Evolutionary conservation across 2,113 vertebrate genomes (phyloP).

Genomic region (Lampris incognitus): DNA sequence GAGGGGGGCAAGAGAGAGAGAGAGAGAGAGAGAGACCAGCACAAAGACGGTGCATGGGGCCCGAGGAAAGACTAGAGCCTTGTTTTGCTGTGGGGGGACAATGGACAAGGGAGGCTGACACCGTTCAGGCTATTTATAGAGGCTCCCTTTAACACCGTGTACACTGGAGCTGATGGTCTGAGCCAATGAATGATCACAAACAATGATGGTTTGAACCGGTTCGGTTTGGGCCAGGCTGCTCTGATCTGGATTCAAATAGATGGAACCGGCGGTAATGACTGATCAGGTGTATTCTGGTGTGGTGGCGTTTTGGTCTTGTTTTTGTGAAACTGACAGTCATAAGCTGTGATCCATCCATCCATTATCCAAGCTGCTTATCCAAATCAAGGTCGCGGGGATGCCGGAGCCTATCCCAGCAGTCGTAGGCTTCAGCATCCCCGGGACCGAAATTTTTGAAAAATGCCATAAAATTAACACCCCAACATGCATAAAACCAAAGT

Average conservation of each 20-base stretch:
- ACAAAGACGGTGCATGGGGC: conserved; percentile 47
- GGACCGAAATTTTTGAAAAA: no score
- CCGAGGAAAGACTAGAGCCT: conserved; percentile 53
- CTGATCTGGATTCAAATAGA: no score
- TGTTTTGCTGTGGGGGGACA: conserved; percentile 47
- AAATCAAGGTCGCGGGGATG: no score
- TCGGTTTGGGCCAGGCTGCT: background rate
- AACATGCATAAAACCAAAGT: no score
- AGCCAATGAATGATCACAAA: conserved; percentile 30
- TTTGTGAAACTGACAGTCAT: no score
- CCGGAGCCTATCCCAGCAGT: no score
- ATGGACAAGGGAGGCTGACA: conserved; percentile 44
- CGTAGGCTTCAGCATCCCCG: no score
- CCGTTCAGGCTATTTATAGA: conserved; percentile 59
- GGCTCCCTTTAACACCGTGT: conserved; percentile 33
- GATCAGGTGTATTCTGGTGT: background rate
- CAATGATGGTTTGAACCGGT: conserved; percentile 9
- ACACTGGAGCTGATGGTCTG: conserved; percentile 1
- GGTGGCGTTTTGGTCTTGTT: background rate
- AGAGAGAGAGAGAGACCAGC: conserved; percentile 13
- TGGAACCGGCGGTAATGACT: background rate
- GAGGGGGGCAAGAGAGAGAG: background rate
- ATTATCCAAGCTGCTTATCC: no score
- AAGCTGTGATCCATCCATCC: no score
- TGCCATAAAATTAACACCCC: no score